Base-by-base conservation (phyloP, 2,113 vertebrate species). In the Gopherus flavomarginatus region DNA sequence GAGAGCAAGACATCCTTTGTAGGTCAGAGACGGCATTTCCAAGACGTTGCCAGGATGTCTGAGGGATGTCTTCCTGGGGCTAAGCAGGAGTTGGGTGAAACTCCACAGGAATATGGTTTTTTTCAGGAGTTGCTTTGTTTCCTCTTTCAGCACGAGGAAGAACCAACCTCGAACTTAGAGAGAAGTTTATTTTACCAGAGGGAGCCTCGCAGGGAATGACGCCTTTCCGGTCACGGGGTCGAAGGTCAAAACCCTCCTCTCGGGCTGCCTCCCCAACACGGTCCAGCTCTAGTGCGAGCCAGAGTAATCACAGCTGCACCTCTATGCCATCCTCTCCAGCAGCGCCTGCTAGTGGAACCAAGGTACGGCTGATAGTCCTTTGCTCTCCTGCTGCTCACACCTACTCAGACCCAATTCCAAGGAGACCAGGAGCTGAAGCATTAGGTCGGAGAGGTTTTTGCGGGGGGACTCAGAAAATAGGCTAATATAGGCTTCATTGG, bases 161-260 rank as follows among this genome's bases (percentile, higher is more conserved):
- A 88, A 99, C 99, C 94, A 99, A 99, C 98, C 98, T 99, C 57
- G 99, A 99, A 96, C 98, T 99, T 79, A 98, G 99, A 75, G 99
- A 99, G 98, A 99, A 99, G 96, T 99, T 99, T 98, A 99, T 99
- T 97, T 97, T 99, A 19, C 99, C 99, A 0, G 99, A 99, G 80
- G 99, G 99, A 35, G 99, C 99, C 5, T 99, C 99, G 4, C 99
- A 99, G 97, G 99, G 99, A 13, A 99, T 99, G 98, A 99, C 99
- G 0, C 99, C 99, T 0, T 99, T 99, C 98, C 98, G 99, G 0
- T 99, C 99, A 0, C 98, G 99, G 72, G 99, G 99, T 52, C 98
- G 99, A 4, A 98, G 99, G 31, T 99, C 99, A 38, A 99, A 99
- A 35, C 99, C 99, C 0, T 99, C 99, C 19, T 99, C 99, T 69